These are phyloP conservation scores for Laspeyria flexula DNA, from an alignment of 2,888 invertebrate species.

Conservation along the genomic window DNA sequence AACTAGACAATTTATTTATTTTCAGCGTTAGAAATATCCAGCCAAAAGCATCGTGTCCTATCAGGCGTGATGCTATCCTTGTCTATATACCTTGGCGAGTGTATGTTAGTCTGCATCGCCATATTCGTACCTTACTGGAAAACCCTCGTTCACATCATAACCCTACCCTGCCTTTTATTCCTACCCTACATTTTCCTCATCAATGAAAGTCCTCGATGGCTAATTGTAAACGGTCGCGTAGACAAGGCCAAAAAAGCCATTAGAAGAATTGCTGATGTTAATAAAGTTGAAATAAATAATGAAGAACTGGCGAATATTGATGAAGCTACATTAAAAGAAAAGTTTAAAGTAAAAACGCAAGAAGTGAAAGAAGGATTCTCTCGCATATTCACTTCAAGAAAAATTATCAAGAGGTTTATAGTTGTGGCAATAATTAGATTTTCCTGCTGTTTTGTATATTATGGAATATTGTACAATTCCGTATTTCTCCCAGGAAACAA, in stretches of 20 bases:
- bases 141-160: slow-evolving; percentile 62
- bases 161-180: slow-evolving; percentile 64
- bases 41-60: slow-evolving; percentile 59
- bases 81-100: slow-evolving; percentile 67
- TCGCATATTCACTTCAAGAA: slow-evolving; percentile 61
- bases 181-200: slow-evolving; percentile 57
- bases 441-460: slow-evolving; percentile 70
- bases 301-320: slow-evolving; percentile 58
- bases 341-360: slow-evolving; percentile 59
- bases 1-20: slow-evolving; percentile 8
- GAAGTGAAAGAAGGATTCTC: slow-evolving; percentile 58
- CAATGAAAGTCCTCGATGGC: slow-evolving; percentile 74
- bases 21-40: slow-evolving; percentile 72
- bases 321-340: slow-evolving; percentile 54
- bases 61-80: slow-evolving; percentile 68
- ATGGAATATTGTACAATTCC: slow-evolving; percentile 71
- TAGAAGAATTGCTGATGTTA: slow-evolving; percentile 56
- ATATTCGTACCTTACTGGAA: slow-evolving; percentile 73
- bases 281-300: slow-evolving; percentile 60
- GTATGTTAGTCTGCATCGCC: slow-evolving; percentile 65
- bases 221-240: slow-evolving; percentile 64
- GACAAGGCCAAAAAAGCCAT: slow-evolving; percentile 62
- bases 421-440: slow-evolving; percentile 60
- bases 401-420: slow-evolving; percentile 60
- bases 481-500: too few relatives aligned